Evolutionary conservation across 2,888 invertebrate species (phyloP).

Genomic region (Teleiodes luculella): DNA sequence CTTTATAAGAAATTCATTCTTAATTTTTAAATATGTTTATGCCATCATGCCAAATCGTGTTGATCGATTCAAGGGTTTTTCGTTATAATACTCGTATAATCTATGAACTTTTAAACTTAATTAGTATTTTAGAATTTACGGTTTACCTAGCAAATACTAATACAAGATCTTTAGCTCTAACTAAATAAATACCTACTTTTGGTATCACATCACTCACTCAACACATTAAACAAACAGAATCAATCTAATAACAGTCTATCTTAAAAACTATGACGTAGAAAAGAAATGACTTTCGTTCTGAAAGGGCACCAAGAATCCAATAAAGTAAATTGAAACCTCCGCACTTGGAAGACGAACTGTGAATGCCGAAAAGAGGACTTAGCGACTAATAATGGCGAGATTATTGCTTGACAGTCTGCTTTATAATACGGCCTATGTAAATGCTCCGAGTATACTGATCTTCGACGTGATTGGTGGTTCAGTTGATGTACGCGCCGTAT

Average conservation of each 20-base stretch:
- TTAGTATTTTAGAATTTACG: no score
- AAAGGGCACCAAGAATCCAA: background rate
- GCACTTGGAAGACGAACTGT: background rate
- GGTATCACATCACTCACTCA: background rate
- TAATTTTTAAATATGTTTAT: no score
- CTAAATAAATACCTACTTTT: no score
- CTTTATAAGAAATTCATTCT: no score
- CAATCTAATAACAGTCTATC: background rate
- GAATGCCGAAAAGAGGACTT: background rate
- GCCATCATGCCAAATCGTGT: no score
- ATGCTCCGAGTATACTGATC: background rate
- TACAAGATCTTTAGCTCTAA: no score
- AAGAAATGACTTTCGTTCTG: constrained; percentile 3
- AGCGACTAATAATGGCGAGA: background rate
- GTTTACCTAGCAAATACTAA: no score
- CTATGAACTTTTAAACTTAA: no score
- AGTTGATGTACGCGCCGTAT: constrained; percentile 74
- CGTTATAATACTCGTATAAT: no score
- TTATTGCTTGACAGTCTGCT: background rate
- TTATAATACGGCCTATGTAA: background rate
- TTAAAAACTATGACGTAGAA: constrained; percentile 4
- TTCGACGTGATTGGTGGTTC: constrained; percentile 9
- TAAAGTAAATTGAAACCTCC: background rate
- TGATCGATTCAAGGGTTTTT: no score
- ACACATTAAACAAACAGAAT: background rate